Evolutionary conservation across 2,113 vertebrate species (phyloP), one percentile per base, ranked within the genome.

Genomic region (Naja naja): DNA sequence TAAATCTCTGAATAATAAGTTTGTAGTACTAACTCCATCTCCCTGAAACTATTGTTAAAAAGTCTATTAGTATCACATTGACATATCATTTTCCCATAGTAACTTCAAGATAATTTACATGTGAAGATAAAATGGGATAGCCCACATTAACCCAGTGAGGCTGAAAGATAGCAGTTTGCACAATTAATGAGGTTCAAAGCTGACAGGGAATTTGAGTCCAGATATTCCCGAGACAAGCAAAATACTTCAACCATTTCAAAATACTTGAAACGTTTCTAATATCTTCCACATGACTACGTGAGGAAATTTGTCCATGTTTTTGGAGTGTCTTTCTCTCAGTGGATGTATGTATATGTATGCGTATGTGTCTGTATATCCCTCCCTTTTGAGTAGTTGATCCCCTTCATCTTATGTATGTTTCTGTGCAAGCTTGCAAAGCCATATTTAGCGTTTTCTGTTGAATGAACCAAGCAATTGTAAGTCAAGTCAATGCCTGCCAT

Each of bases 1-100:
- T 89, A 69, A 91, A 81, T 53, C 95, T 93, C 88, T 92, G 89
- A 93, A 53, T 88, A 5, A 89, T 55, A 86, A 94, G 74, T 90
- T 88, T 47, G 92, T 92, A 94, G 87, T 27, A 85, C 23, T 94
- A 91, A 55, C 87, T 34, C 25, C 47, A 25, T 47, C 53, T 89
- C 60, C 27, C 22, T 3, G 30, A 92, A 55, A 74, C 89, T 85
- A 93, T 86, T 94, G 11, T 54, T 85, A 69, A 93, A 91, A 8
- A 0, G 39, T 10, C 5, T 89, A 92, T 89, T 94, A 91, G 88
- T n/a, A 16, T 43, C 89, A 58, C 25, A 53, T 93, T 43, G 25
- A 45, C 14, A 54, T 64, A 39, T 91, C 34, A 18, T 54, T 12
- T 91, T 88, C n/a, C 56, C 25, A 25, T 55, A 58, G 18, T 30